Evolutionary conservation across 2,888 invertebrate genomes (phyloP), one percentile per base, ranked within the genome.

Genomic region (Lochmaea crataegi): DNA sequence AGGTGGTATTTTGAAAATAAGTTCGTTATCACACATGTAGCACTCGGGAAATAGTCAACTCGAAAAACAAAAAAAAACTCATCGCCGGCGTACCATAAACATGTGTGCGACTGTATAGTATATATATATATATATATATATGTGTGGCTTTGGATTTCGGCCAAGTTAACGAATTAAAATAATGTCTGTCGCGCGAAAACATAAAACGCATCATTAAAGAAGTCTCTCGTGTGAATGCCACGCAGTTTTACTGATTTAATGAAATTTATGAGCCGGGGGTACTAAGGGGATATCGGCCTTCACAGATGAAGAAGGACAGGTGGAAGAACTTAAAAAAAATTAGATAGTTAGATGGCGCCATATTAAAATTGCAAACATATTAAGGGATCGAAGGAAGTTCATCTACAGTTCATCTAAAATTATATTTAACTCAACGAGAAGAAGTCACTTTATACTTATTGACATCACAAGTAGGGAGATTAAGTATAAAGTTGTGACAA

Each of bases 191-290:
- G 86, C 84, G 86, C 86, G 84, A 86, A 86, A 86, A 85, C 86
- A 87, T 87, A 87, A 87, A 87, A 86, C 83, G 86, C 85, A 85
- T 86, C 86, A 86, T 86, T 86, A 86, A 86, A 85, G 85, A 84
- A 85, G 86, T 85, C 85, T 82, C 83, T 84, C 85, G 85, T 85
- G 81, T 84, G 84, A 84, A 83, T 84, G 85, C 83, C 83, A 83
- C 82, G 76, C 80, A 83, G 83, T 83, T 86, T 86, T 85, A 86
- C 85, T 84, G 84, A 85, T 85, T 85, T 83, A 82, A 81, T 81
- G 81, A 83, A 85, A 85, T 86, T 86, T 86, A 86, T 84, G 84
- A 80, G 75, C 71, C 76, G 74, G 75, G 67, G 79, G 82, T 81
- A 82, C 81, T 81, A 69, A 56, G 69, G 69, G 69, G 69, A 69